A percentile compares a stretch with the other conserved stretches of the same genome.
Evolutionary conservation across 2,113 vertebrate species (phyloP).

Genomic region (Pao palembangensis): DNA sequence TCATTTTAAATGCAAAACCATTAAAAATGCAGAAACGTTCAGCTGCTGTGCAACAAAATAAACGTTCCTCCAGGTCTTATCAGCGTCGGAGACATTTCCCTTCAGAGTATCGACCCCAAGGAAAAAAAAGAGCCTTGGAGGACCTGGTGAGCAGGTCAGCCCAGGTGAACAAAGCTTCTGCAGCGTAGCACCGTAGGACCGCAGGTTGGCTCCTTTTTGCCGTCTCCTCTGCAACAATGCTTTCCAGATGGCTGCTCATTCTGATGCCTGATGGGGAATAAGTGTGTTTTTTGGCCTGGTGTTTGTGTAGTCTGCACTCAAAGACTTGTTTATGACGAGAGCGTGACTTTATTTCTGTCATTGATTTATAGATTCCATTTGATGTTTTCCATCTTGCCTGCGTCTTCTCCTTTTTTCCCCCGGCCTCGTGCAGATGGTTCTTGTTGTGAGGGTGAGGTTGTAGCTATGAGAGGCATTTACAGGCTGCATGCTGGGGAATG

Average conservation of each 20-base stretch:
- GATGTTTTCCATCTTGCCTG: constrained; percentile 30
- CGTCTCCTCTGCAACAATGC: constrained; percentile 19
- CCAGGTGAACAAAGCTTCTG: constrained; percentile 19
- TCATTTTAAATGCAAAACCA: too few relatives aligned
- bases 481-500: constrained; percentile 37
- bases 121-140: too few relatives aligned
- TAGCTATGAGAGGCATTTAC: constrained; percentile 34
- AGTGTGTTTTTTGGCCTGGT: constrained; percentile 34
- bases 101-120: too few relatives aligned
- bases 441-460: constrained; percentile 55
- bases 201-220: constrained; percentile 16
- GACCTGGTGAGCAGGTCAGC: constrained; percentile 10
- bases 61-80: too few relatives aligned
- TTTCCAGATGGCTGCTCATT: constrained; percentile 46
- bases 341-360: constrained; percentile 25
- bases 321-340: constrained; percentile 29
- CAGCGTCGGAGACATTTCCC: too few relatives aligned
- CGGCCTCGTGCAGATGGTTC: constrained; percentile 44
- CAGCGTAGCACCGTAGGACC: constrained; percentile 12
- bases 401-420: constrained; percentile 2
- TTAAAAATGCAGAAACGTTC: too few relatives aligned
- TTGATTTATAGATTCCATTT: constrained; percentile 58
- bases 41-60: too few relatives aligned
- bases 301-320: constrained; percentile 49
- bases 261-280: constrained; percentile 33